phyloP scores from a whole-genome alignment of 1,140 invertebrate species.

The Tenebrio molitor region DNA sequence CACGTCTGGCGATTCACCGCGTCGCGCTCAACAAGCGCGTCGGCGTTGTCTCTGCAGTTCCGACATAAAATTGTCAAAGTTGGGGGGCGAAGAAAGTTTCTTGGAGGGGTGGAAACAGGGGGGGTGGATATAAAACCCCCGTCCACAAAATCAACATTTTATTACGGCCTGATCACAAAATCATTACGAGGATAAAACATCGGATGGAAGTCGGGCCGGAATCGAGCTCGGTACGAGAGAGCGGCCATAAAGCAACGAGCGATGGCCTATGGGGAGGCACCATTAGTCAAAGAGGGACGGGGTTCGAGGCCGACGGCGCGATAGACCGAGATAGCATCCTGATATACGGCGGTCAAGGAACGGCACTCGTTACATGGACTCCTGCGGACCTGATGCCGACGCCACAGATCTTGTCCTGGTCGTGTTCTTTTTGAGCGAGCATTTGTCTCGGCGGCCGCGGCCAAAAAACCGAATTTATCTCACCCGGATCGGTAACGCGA shows the following conservation, averaged over 20 bases:
- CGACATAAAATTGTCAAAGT: background rate
- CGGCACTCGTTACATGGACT: background rate
- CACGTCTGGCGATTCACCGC: no score
- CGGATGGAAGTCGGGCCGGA: background rate
- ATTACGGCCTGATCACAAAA: conserved; percentile 54
- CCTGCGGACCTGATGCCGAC: background rate
- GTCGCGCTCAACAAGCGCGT: no score
- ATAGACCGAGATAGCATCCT: conserved; percentile 47
- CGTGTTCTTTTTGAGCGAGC: conserved; percentile 25
- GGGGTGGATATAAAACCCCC: background rate
- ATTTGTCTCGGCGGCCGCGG: conserved; percentile 1
- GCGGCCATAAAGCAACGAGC: conserved; percentile 43
- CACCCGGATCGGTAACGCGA: conserved; percentile 3
- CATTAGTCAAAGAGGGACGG: conserved; percentile 54
- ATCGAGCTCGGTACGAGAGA: no score
- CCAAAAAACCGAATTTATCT: conserved; percentile 18
- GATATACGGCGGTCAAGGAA: conserved; percentile 43
- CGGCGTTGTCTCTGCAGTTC: background rate
- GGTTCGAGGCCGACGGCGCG: conserved; percentile 17
- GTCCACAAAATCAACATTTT: conserved; percentile 53
- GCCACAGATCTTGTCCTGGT: conserved; percentile 17
- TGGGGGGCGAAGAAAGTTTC: conserved; percentile 1
- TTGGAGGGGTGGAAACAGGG: no score
- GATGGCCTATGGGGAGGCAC: conserved; percentile 44
- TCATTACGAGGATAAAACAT: conserved; percentile 52